Base-by-base conservation (phyloP, 2,888 invertebrate species). In the Plebejus argus region DNA sequence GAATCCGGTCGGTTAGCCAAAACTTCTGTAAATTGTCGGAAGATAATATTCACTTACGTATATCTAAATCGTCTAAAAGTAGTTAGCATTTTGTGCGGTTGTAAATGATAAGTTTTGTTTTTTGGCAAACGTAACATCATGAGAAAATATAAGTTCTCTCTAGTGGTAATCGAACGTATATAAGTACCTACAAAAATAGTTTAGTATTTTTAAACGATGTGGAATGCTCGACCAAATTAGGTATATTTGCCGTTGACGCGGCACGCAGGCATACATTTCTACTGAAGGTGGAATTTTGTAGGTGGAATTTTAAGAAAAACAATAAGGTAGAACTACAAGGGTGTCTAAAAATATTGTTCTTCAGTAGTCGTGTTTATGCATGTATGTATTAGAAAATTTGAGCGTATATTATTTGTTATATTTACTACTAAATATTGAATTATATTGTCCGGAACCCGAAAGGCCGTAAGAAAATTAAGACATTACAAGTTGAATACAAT, bases 141-240 rank as follows among this genome's bases (percentile, higher is more conserved):
- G 92, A 88, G 89, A 93, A 92, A 93, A 93, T 91, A 92, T 90
- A 87, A 79, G 85, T 90, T 89, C 83, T 93, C 89, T 93, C 87
- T 91, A 93, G 89, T 90, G 90, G 91, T 92, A 91, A 88, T 90
- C 87, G 91, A 93, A 93, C 83, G 90, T 90, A 92, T 91, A 92
- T 90, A 89, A 86, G 89, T 88, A 89, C 91, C 93, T 94, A 94
- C 93, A 94, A 94, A 94, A 94, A 94, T 94, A 94, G 93, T 93
- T 91, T 72, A 77, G 88, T 89, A 90, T 92, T 92, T 88, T 87
- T 83, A 90, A 92, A 91, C 84, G 83, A 90, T 86, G 85, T 83
- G 84, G 86, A 86, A 89, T 84, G 86, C 85, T 66, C 85, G 86
- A 85, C 82, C 81, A 86, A 88, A 84, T 85, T 77, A n/a, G n/a